Evolutionary conservation across 2,888 invertebrate genomes (phyloP).

Genomic region (Amiota communis): DNA sequence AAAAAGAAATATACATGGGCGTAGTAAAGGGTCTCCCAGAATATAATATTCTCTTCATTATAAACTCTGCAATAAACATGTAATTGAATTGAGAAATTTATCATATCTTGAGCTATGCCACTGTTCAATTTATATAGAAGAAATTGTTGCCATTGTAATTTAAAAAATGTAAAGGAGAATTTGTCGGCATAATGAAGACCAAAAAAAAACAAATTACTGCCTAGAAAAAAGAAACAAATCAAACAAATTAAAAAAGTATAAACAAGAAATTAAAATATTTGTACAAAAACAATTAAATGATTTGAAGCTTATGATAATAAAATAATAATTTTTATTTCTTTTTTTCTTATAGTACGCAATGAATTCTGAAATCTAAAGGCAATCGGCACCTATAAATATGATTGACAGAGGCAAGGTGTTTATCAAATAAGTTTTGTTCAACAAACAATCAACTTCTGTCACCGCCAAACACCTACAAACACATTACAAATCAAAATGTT

Average conservation of each 20-base stretch:
- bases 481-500: slow-evolving; percentile 42
- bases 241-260: too few relatives aligned
- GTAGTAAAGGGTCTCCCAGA: neutral
- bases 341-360: neutral
- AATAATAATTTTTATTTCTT: slow-evolving; percentile 8
- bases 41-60: too few relatives aligned
- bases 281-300: too few relatives aligned
- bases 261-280: too few relatives aligned
- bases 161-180: too few relatives aligned
- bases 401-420: slow-evolving; percentile 52
- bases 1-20: slow-evolving; percentile 12
- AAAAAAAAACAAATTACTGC: neutral
- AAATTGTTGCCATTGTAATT: too few relatives aligned
- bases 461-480: neutral
- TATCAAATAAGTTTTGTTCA: slow-evolving; percentile 57
- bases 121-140: too few relatives aligned
- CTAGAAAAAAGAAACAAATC: neutral
- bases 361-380: slow-evolving; percentile 33
- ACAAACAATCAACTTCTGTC: slow-evolving; percentile 9
- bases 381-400: slow-evolving; percentile 59
- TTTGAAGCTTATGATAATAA: slow-evolving; percentile 12
- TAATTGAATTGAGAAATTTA: too few relatives aligned
- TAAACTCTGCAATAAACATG: too few relatives aligned
- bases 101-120: too few relatives aligned
- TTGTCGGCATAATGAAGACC: too few relatives aligned